Percentiles rank a stretch among this genome's conserved stretches.
Evolutionary conservation across 2,888 invertebrate genomes (phyloP).

Genomic region (Caenorhabditis zanzibari): DNA sequence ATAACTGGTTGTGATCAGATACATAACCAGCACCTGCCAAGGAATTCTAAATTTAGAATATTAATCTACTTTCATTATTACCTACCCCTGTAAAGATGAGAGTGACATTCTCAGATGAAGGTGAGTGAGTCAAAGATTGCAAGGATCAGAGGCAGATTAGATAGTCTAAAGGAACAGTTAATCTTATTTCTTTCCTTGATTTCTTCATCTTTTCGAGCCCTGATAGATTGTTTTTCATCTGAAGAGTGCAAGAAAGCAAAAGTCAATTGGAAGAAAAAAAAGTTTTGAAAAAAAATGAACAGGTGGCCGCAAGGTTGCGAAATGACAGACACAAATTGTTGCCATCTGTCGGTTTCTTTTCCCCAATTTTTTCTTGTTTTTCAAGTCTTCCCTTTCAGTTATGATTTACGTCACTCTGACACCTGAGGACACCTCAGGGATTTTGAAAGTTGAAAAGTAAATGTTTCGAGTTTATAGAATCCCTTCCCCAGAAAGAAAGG

Average conservation of each 20-base stretch:
- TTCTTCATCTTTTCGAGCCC: too few relatives aligned
- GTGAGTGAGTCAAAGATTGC: constrained; percentile 36
- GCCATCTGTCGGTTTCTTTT: constrained; percentile 33
- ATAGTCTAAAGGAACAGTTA: not conserved
- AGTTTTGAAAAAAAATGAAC: constrained; percentile 53
- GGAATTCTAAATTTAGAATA: not conserved
- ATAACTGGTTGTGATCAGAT: not conserved
- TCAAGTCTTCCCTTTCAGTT: constrained; percentile 9
- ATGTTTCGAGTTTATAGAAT: not conserved
- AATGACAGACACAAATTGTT: constrained; percentile 25
- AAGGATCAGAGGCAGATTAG: not conserved
- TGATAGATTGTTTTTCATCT: not conserved
- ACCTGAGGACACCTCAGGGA: constrained; percentile 8
- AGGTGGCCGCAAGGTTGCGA: constrained; percentile 42
- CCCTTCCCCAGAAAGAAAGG: too few relatives aligned
- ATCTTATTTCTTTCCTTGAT: too few relatives aligned
- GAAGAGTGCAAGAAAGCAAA: not conserved
- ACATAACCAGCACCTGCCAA: not conserved
- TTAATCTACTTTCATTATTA: too few relatives aligned
- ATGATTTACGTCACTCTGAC: constrained; percentile 48
- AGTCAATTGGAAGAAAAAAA: constrained; percentile 7
- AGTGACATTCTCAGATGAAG: constrained; percentile 51
- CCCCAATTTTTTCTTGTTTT: constrained; percentile 1
- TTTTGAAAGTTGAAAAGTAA: not conserved
- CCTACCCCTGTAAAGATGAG: constrained; percentile 13